phyloP scores from a whole-genome alignment of 23 tunicate species.

The Halocynthia roretzi region DNA sequence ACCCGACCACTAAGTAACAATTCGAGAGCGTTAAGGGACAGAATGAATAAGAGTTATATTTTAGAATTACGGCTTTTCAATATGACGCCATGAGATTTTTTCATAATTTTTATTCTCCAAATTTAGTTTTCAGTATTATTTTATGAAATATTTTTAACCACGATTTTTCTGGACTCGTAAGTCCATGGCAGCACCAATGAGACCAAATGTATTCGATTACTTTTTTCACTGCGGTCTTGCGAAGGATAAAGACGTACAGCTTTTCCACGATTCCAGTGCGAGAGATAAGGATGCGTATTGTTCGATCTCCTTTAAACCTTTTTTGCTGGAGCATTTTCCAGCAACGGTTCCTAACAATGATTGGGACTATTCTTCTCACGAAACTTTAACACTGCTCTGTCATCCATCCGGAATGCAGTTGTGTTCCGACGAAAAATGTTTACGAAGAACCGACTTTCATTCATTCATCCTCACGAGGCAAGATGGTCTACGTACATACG shows the following conservation, averaged over 20 bases:
- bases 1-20: too few relatives aligned
- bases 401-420: slow-evolving; percentile 57
- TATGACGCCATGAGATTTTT: too few relatives aligned
- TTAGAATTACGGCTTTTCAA: too few relatives aligned
- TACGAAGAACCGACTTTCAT: slow-evolving; percentile 34
- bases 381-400: slow-evolving; percentile 55
- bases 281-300: neutral
- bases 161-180: too few relatives aligned
- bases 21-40: too few relatives aligned
- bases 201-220: slow-evolving; percentile 41
- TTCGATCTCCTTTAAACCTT: slow-evolving; percentile 2
- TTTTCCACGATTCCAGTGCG: neutral
- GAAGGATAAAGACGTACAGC: slow-evolving; percentile 15
- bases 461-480: slow-evolving; percentile 72
- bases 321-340: slow-evolving; percentile 59
- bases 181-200: too few relatives aligned
- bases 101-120: too few relatives aligned
- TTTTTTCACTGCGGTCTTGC: slow-evolving; percentile 73
- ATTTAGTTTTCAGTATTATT: too few relatives aligned
- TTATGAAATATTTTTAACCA: too few relatives aligned
- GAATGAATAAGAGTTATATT: too few relatives aligned
- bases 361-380: slow-evolving; percentile 64
- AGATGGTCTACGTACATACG: slow-evolving; percentile 50
- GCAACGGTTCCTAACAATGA: slow-evolving; percentile 38
- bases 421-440: slow-evolving; percentile 5